Percentiles rank a stretch among this genome's conserved stretches.
Conservation (phyloP, 2,888 invertebrate genomes). For the Dione vanillae region DNA sequence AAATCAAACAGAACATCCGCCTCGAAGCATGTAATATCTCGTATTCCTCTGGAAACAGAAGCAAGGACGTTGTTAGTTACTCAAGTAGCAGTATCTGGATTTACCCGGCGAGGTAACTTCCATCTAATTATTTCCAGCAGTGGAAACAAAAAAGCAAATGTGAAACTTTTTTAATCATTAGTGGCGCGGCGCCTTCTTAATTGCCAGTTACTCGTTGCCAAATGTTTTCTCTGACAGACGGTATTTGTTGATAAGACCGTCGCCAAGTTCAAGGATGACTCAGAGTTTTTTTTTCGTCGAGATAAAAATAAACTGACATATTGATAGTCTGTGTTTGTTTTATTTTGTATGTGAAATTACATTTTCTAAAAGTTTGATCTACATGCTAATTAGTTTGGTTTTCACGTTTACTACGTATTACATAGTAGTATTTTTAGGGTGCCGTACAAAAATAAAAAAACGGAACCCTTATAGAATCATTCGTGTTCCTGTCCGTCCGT, state of each 20-base stretch:
- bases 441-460: too few relatives aligned
- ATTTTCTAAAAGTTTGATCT: constrained; percentile 7
- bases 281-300: constrained; percentile 17
- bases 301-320: constrained; percentile 7
- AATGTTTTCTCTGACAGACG: constrained; percentile 36
- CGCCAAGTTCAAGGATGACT: constrained; percentile 35
- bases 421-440: too few relatives aligned
- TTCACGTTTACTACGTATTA: background rate
- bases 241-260: constrained; percentile 35
- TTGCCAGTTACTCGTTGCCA: constrained; percentile 30
- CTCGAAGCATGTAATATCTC: too few relatives aligned
- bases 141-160: background rate
- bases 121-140: background rate
- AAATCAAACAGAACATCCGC: too few relatives aligned
- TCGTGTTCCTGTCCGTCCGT: too few relatives aligned
- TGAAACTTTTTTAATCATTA: constrained; percentile 32
- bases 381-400: background rate
- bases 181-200: constrained; percentile 31
- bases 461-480: too few relatives aligned
- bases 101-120: background rate
- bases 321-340: constrained; percentile 14
- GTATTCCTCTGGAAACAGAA: too few relatives aligned
- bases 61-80: too few relatives aligned
- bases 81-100: background rate
- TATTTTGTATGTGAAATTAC: background rate